These are phyloP conservation scores for Drosophila watanabei DNA, from an alignment of 1,140 invertebrate species.

Conservation along the genomic window DNA sequence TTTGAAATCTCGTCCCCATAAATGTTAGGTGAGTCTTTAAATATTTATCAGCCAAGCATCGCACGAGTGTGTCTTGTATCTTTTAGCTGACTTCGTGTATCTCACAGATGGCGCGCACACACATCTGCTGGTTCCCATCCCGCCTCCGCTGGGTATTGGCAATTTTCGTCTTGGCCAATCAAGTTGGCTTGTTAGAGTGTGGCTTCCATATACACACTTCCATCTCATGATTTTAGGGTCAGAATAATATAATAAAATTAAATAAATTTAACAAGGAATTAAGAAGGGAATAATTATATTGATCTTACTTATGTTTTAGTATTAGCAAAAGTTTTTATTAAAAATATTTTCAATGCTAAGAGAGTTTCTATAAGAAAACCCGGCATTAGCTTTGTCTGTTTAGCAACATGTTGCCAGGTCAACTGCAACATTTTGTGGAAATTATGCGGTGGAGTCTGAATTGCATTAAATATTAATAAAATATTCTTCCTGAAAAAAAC, in stretches of 20 bases:
- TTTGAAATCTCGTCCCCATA: slow-evolving; percentile 55
- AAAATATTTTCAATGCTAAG: neutral
- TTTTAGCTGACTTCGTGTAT: slow-evolving; percentile 17
- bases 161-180: slow-evolving; percentile 65
- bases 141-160: slow-evolving; percentile 51
- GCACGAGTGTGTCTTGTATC: slow-evolving; percentile 19
- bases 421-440: slow-evolving; percentile 61
- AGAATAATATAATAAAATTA: neutral
- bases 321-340: no score
- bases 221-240: neutral
- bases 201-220: slow-evolving; percentile 1
- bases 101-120: slow-evolving; percentile 39
- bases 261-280: neutral
- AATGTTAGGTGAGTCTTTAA: slow-evolving; percentile 71
- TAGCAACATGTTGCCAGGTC: slow-evolving; percentile 53
- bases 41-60: slow-evolving; percentile 64
- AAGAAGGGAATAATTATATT: neutral
- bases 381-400: slow-evolving; percentile 13
- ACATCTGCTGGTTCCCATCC: slow-evolving; percentile 12
- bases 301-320: neutral
- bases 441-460: slow-evolving; percentile 4
- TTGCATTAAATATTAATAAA: no score
- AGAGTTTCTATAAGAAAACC: neutral
- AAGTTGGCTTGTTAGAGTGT: slow-evolving; percentile 24
- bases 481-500: neutral